Evolutionary conservation across 2,113 vertebrate species (phyloP).

Genomic region (Eulemur rufifrons): DNA sequence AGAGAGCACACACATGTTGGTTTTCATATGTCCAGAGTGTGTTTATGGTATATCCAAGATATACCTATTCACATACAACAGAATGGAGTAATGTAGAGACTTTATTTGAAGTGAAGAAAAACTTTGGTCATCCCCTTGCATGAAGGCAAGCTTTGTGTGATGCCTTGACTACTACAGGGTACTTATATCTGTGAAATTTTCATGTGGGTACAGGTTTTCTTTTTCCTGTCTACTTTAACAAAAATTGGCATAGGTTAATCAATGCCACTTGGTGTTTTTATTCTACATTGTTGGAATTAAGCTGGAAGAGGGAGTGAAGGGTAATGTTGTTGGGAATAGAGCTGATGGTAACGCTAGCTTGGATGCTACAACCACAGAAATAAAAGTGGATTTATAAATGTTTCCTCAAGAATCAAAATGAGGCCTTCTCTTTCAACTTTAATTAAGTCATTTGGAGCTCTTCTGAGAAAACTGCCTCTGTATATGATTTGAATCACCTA

Average conservation of each 20-base stretch:
- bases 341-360: background rate
- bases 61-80: background rate
- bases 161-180: background rate
- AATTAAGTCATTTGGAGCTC: background rate
- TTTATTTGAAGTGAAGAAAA: background rate
- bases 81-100: background rate
- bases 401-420: background rate
- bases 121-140: background rate
- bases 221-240: background rate
- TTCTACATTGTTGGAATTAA: background rate
- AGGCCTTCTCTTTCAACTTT: background rate
- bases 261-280: background rate
- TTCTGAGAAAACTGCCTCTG: constrained; percentile 13
- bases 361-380: background rate
- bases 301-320: background rate
- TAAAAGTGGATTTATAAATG: background rate
- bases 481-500: background rate
- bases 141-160: background rate
- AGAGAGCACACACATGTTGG: background rate
- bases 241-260: background rate
- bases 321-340: background rate
- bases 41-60: background rate
- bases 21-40: background rate
- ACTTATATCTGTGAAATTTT: background rate
- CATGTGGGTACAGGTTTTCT: background rate